Evolutionary conservation across 2,113 vertebrate genomes (phyloP), one percentile per base, ranked within the genome.

Genomic region (Ardeotis arabs): DNA sequence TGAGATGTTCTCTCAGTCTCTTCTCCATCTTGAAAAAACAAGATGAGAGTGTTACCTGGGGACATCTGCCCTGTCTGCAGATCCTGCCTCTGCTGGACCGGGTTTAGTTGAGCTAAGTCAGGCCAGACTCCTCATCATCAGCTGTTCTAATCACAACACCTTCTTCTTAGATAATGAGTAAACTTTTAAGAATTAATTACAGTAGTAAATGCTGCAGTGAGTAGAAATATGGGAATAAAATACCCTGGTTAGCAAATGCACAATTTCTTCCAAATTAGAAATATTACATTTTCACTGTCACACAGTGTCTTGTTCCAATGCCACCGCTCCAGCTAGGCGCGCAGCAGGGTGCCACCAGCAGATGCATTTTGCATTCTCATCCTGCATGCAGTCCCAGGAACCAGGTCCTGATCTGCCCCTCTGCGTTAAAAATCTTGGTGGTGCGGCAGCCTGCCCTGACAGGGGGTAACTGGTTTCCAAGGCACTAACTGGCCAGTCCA

Each of bases 271-370:
- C 5, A 2, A 50, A 28, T 66, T 27, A 35, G 45, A 59, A 55
- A 28, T 62, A 10, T 41, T 23, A 5, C 41, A 9, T 33, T 68
- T 81, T 67, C 37, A 25, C 23, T 37, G 12, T 70, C 56, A 14
- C 0, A 0, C 12, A 33, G 41, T 12, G 27, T 19, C 20, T 7
- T 8, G 2, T 45, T 88, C 35, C 14, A 24, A 0, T 12, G 39
- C 29, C 60, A 37, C n/a, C 1, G 4, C 24, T 9, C 28, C 66
- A 55, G 44, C 28, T 10, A 22, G 47, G 18, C 49, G 12, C 0
- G 1, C 56, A 68, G 37, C 44, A 67, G 10, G 41, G 20, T 28
- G 28, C 66, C 60, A 45, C 20, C 6, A 7, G 41, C 35, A 35
- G 56, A 35, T 12, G 33, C 22, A 22, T 60, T 47, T 1, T 0